A percentile compares a stretch with the other conserved stretches of the same genome.
These are phyloP conservation scores for Pelobates cultripes DNA, from an alignment of 2,797 vertebrate genomes.

Conservation along the genomic window DNA sequence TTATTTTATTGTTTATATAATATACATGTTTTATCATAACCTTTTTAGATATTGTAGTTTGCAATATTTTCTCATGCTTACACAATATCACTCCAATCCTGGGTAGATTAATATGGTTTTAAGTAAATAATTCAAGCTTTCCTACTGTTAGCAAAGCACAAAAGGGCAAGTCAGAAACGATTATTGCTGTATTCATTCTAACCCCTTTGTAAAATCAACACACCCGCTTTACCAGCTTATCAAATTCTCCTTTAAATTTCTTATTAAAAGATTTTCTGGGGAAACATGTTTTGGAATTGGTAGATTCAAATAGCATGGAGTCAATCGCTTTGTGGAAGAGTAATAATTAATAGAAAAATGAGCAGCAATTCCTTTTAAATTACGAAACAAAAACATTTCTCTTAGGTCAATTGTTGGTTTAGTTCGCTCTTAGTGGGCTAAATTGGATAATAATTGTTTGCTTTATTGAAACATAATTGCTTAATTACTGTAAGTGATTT, in stretches of 20 bases:
- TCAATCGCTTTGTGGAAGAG: constrained; percentile 20
- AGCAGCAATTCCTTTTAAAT: constrained; percentile 33
- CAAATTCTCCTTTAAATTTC: constrained; percentile 7
- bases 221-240: constrained; percentile 1
- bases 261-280: constrained; percentile 15
- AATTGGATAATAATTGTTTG: constrained; percentile 53
- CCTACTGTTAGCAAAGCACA: constrained; percentile 11
- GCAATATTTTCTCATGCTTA: too few relatives aligned
- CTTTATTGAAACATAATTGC: constrained; percentile 55
- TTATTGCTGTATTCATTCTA: constrained; percentile 40
- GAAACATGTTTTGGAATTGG: constrained; percentile 11
- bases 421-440: constrained; percentile 34
- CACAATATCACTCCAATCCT: background rate
- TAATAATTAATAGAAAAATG: constrained; percentile 41
- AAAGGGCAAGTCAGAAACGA: constrained; percentile 14
- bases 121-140: background rate
- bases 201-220: background rate
- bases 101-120: background rate
- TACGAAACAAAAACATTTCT: constrained; percentile 39
- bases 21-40: too few relatives aligned
- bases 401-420: constrained; percentile 49
- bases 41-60: too few relatives aligned
- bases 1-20: too few relatives aligned
- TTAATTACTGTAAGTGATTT: constrained; percentile 51
- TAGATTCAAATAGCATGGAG: constrained; percentile 13